A percentile compares a stretch with the other conserved stretches of the same genome.
Evolutionary conservation across 2,797 vertebrate species (phyloP).

Genomic region (Glossophaga mutica): DNA sequence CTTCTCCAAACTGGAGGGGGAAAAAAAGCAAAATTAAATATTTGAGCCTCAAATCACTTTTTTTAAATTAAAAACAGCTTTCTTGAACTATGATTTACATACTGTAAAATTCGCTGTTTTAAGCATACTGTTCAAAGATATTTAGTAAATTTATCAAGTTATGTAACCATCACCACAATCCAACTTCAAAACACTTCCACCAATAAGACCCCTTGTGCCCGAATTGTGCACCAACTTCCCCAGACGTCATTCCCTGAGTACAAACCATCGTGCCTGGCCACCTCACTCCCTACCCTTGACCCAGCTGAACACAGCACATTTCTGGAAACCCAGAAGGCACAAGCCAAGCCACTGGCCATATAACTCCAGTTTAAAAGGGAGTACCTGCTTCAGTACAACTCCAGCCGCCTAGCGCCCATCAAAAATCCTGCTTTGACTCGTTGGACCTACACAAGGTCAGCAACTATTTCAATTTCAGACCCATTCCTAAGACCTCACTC

Average conservation of each 20-base stretch:
- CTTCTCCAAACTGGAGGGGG: conserved; percentile 89
- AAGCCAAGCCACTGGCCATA: conserved; percentile 84
- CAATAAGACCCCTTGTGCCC: not conserved
- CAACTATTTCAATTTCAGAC: conserved; percentile 86
- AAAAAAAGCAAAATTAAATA: too few species aligned
- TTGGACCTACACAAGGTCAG: conserved; percentile 86
- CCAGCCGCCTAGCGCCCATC: conserved; percentile 82
- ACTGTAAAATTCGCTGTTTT: not conserved
- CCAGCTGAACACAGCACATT: conserved; percentile 84
- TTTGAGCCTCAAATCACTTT: not conserved
- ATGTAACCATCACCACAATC: not conserved
- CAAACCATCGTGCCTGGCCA: conserved; percentile 79
- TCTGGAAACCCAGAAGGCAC: conserved; percentile 78
- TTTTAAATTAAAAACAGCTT: not conserved
- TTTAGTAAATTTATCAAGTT: not conserved
- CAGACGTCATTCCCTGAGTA: conserved; percentile 85
- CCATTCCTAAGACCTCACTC: conserved; percentile 88
- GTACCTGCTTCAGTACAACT: conserved; percentile 88
- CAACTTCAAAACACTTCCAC: not conserved
- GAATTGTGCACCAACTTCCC: fast-evolving
- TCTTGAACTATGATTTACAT: not conserved
- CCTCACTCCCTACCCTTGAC: conserved; percentile 85
- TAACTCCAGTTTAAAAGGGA: conserved; percentile 88
- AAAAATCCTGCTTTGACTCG: conserved; percentile 90
- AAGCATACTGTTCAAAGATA: not conserved